Base-by-base conservation (phyloP, 2,888 invertebrate genomes). In the Chymomyza amoena region DNA sequence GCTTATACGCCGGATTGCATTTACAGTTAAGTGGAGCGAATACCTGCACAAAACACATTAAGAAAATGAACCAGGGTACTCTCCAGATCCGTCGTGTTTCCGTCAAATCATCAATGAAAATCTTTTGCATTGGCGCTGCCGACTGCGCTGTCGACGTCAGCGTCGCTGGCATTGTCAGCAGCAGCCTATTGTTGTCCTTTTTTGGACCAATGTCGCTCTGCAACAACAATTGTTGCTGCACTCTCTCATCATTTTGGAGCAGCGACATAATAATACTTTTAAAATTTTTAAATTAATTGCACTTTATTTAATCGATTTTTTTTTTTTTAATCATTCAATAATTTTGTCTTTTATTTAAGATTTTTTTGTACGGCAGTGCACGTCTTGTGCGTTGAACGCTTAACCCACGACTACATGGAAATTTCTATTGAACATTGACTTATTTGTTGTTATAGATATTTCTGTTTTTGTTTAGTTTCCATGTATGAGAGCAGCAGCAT, bases 61-160 rank as follows among this genome's bases (percentile, higher is more conserved):
- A 66, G 57, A 88, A 70, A 59, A 90, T 81, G 65, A 89, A 90
- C 88, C 88, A 90, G 66, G 89, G 89, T 66, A 89, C 76, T 64
- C 80, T 84, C 87, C 89, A 83, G 13, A 15, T 60, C 2, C 75
- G 72, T 70, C 73, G 80, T 4, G 68, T 71, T 20, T 79, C 68
- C 28, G 79, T 81, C 69, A 84, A 78, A 72, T 84, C 81, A 77
- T 80, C 81, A 70, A 87, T 79, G 76, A 80, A 81, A 54, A 77
- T 76, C 72, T 81, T 77, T 56, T 80, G 79, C 62, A 79, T 56
- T 7, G 82, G 76, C 32, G 79, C 76, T 18, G 32, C 18, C 16
- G 36, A 39, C 18, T 39, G 57, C 10, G 64, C 64, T 13, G 59
- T 60, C 13, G 45, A 7, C 50, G 54, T 51, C 60, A 45, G 4